Conservation (phyloP, 2,797 vertebrate species). For the Numenius phaeopus region DNA sequence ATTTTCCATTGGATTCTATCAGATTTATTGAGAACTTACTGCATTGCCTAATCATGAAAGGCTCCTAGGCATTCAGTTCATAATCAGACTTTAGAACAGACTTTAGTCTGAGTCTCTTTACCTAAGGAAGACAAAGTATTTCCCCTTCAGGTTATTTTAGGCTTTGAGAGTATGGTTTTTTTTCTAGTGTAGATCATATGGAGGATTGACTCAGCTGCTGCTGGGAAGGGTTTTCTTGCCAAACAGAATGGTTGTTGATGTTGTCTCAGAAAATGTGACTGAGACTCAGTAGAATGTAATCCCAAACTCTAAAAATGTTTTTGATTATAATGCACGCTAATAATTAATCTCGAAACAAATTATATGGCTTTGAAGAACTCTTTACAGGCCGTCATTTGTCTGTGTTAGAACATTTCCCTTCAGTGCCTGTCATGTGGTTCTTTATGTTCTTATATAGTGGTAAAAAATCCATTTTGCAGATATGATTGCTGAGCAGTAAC, state of each 20-base stretch:
- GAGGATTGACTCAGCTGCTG: slow-evolving; percentile 33
- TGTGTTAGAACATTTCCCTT: not conserved
- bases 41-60: not conserved
- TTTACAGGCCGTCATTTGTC: not conserved
- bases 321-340: not conserved
- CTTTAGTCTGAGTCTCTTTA: not conserved
- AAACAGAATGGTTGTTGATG: not conserved
- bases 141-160: slow-evolving; percentile 37
- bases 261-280: slow-evolving; percentile 3
- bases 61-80: not conserved
- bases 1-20: not conserved
- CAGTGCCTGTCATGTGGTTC: not conserved
- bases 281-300: not conserved
- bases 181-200: not conserved
- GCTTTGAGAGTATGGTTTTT: not conserved
- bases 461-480: not conserved
- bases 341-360: not conserved
- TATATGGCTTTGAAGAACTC: not conserved
- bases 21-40: not conserved
- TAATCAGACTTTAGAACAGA: not conserved
- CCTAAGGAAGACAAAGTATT: not conserved
- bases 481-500: not conserved
- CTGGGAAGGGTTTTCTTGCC: slow-evolving; percentile 2
- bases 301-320: not conserved
- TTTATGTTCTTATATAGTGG: not conserved